Percentiles rank a stretch among this genome's conserved stretches.
Evolutionary conservation across 2,797 vertebrate species (phyloP).

Genomic region (Acipenser oxyrinchus): DNA sequence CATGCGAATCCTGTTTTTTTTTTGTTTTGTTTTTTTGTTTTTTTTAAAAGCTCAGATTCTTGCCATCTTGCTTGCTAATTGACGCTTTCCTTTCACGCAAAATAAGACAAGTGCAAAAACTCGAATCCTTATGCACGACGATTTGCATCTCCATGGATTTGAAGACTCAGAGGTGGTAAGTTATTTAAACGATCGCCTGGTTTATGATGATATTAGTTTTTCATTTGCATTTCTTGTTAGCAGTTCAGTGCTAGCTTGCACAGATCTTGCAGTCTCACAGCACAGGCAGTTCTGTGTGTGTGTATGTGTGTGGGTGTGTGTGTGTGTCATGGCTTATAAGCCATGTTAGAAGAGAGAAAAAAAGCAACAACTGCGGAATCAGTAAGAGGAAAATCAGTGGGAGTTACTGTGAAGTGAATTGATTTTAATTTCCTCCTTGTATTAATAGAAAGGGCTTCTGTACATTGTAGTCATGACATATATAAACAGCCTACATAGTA

Average conservation of each 20-base stretch:
- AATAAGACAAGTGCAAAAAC: not conserved
- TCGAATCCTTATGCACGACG: conserved; percentile 54
- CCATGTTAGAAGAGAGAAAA: no score
- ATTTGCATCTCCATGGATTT: conserved; percentile 57
- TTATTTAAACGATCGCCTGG: conserved; percentile 4
- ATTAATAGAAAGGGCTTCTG: no score
- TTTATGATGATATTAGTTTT: not conserved
- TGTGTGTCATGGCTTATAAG: not conserved
- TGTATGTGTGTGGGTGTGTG: not conserved
- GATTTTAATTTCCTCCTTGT: no score
- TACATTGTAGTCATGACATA: no score
- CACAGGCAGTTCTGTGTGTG: not conserved
- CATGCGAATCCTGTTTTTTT: not conserved
- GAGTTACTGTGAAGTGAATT: no score
- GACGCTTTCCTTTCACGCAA: not conserved
- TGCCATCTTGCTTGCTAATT: conserved; percentile 2
- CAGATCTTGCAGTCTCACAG: no score
- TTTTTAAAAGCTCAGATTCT: conserved; percentile 8
- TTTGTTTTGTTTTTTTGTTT: not conserved
- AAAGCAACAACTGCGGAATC: no score
- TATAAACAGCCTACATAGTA: no score
- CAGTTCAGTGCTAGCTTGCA: not conserved
- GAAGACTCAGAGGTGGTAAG: conserved; percentile 60
- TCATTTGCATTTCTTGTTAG: not conserved
- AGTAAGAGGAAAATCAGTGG: no score